Evolutionary conservation across 2,888 invertebrate species (phyloP).

Genomic region (Stenodera caucasica): DNA sequence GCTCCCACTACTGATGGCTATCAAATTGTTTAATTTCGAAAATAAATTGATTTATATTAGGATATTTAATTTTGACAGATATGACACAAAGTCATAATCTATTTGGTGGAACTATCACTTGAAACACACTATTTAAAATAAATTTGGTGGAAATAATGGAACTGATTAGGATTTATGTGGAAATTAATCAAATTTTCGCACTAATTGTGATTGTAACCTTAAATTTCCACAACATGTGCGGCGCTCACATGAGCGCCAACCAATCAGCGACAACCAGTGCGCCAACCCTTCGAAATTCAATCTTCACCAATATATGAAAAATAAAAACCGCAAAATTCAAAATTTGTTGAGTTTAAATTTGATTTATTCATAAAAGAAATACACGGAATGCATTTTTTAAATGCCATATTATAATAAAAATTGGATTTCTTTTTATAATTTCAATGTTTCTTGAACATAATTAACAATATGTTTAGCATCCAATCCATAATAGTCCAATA

Average conservation of each 20-base stretch:
- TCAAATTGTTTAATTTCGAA: background rate
- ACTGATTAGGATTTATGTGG: background rate
- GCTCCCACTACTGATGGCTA: background rate
- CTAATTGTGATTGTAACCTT: constrained; percentile 16
- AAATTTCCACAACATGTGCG: constrained; percentile 24
- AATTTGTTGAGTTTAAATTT: constrained; percentile 3
- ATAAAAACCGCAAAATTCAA: constrained; percentile 12
- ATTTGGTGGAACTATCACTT: background rate
- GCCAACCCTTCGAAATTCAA: constrained; percentile 8
- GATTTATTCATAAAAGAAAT: constrained; percentile 11
- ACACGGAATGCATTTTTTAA: constrained; percentile 3
- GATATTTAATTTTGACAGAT: constrained; percentile 1
- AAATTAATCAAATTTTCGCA: constrained; percentile 8
- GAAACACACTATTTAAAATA: background rate
- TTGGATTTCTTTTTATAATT: constrained; percentile 48
- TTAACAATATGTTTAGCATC: constrained; percentile 76
- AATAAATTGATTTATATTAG: background rate
- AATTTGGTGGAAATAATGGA: background rate
- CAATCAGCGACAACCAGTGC: constrained; percentile 12
- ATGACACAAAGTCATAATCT: background rate
- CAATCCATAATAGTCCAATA: constrained; percentile 89
- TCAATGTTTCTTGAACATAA: constrained; percentile 64
- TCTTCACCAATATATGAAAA: background rate
- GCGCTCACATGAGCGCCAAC: constrained; percentile 25
- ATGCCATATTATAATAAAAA: constrained; percentile 5